Evolutionary conservation across 53 echinoderm and acorn worm species (phyloP), one percentile per base, ranked within the genome.

Genomic region (Paracentrotus lividus): DNA sequence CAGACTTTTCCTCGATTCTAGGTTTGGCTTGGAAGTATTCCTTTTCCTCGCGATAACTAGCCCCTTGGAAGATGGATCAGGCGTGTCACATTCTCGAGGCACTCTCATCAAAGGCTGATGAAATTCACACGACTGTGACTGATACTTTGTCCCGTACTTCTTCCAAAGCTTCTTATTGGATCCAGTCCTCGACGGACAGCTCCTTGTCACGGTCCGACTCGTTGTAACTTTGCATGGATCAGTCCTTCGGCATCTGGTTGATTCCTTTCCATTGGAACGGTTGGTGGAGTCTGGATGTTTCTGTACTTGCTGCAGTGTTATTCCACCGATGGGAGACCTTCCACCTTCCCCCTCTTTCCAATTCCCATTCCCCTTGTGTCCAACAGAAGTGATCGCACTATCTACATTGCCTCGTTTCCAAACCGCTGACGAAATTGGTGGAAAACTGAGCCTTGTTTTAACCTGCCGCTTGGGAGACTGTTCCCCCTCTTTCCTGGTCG

Each of bases 111-210:
- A 42, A 29, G 2, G 31, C 34, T 84, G 45, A 51, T 10, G 47
- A 29, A 84, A 84, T 47, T 84, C 84, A 18, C 84, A 84, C 9
- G 84, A 84, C 8, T 9, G 45, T 84, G 84, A 47, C 49, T 15
- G 84, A 27, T 24, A 84, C 51, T 51, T 27, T 31, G 0, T 49
- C 1, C 72, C 72, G 8, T 20, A 36, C 40, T 72, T 72, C 18
- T 72, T 72, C 72, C 72, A 42, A 34, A 72, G 15, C 23, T 84
- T 84, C 8, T 27, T 84, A 5, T 51, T 49, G 23, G 84, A 84
- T 20, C 4, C n/a, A n/a, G n/a, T n/a, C n/a, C n/a, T 84, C 2
- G 49, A 51, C 51, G 29, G 27, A 29, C 49, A 26, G n/a, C 85
- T 8, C 18, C 8, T 49, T 85, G 24, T 47, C 34, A 14, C 13